phyloP scores from a whole-genome alignment of 2,888 invertebrate species.

The Venustoraphidia nigricollis region DNA sequence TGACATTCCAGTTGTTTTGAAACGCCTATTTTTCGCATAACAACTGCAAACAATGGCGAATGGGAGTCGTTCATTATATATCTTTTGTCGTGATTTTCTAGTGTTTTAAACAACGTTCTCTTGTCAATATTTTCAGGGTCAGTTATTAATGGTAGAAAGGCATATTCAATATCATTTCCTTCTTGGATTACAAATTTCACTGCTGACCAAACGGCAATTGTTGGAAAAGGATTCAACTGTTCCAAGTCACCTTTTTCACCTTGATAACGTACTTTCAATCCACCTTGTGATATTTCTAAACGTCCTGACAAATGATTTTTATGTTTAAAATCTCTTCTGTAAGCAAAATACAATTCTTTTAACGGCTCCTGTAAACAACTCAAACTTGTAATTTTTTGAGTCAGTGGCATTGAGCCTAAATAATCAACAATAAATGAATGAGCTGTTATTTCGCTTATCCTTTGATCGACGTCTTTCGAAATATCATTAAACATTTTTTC shows the following conservation, averaged over 20 bases:
- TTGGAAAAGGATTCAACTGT: conserved; percentile 68
- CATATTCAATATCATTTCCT: conserved; percentile 42
- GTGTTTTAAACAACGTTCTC: conserved; percentile 43
- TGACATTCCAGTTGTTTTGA: conserved; percentile 77
- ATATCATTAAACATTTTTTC: conserved; percentile 72
- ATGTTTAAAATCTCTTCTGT: conserved; percentile 35
- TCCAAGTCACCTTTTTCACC: conserved; percentile 45
- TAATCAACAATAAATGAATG: conserved; percentile 57
- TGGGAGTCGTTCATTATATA: conserved; percentile 44
- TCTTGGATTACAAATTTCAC: conserved; percentile 67
- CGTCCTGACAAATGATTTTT: conserved; percentile 39
- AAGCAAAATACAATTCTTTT: conserved; percentile 52
- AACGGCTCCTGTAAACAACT: conserved; percentile 70
- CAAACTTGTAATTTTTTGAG: conserved; percentile 66
- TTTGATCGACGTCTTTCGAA: conserved; percentile 39
- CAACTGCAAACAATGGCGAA: conserved; percentile 78
- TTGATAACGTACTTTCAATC: conserved; percentile 56
- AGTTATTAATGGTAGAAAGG: conserved; percentile 71
- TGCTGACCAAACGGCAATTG: conserved; percentile 88
- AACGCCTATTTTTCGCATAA: conserved; percentile 67
- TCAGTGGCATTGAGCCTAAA: conserved; percentile 63
- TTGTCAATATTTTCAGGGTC: conserved; percentile 69
- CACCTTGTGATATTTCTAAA: conserved; percentile 50
- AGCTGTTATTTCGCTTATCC: conserved; percentile 29
- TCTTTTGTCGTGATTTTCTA: conserved; percentile 37